Conservation (phyloP, 2,113 vertebrate species). For the Hirundichthys speculiger region DNA sequence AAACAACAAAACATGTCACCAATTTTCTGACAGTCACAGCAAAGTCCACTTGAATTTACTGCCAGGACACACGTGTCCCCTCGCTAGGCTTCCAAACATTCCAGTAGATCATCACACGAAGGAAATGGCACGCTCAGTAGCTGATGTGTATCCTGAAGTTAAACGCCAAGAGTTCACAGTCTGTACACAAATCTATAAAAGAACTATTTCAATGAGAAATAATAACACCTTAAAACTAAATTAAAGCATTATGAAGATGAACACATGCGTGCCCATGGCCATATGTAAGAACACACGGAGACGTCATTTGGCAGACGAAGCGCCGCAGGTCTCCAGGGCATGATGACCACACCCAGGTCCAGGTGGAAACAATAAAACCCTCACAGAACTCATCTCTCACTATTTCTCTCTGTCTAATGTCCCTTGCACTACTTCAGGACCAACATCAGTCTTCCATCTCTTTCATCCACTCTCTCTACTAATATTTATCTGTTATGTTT, state of each 20-base stretch:
- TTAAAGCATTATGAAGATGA: conserved; percentile 15
- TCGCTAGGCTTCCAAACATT: conserved; percentile 14
- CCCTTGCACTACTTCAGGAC: conserved; percentile 5
- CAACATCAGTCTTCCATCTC: conserved; percentile 10
- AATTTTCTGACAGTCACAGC: conserved; percentile 16
- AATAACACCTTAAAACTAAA: conserved; percentile 11
- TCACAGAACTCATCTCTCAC: conserved; percentile 46
- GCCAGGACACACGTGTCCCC: conserved; percentile 13
- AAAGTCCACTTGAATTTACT: conserved; percentile 26
- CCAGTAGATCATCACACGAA: conserved; percentile 7
- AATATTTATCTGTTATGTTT: conserved; percentile 24
- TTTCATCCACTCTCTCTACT: conserved; percentile 7
- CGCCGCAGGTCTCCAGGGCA: conserved; percentile 67
- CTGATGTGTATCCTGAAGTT: conserved; percentile 5
- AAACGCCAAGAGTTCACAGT: not conserved
- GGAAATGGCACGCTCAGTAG: conserved; percentile 13
- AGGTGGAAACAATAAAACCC: conserved; percentile 78
- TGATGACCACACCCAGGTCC: conserved; percentile 74
- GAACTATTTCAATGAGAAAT: conserved; percentile 13
- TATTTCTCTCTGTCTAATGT: conserved; percentile 36
- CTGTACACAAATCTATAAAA: conserved; percentile 5
- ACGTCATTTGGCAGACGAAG: conserved; percentile 65
- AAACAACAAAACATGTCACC: conserved; percentile 19
- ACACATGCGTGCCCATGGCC: conserved; percentile 31
- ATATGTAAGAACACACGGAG: conserved; percentile 32